These are phyloP conservation scores for Taxidea taxus DNA, from an alignment of 2,113 vertebrate species.

Conservation along the genomic window DNA sequence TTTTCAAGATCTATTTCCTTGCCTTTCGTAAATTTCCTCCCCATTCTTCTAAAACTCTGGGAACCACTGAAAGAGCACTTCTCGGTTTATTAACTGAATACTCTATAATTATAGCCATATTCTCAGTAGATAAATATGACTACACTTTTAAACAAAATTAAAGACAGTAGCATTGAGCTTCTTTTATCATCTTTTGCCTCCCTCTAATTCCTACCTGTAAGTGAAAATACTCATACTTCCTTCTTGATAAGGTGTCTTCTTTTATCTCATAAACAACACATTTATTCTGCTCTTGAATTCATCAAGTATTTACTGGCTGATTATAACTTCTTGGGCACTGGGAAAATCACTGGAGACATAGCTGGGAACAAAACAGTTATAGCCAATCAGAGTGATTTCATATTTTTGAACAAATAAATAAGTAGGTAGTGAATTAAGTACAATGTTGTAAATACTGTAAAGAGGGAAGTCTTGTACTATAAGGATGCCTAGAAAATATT, in stretches of 20 bases:
- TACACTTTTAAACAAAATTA: not conserved
- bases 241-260: not conserved
- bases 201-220: not conserved
- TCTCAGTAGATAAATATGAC: not conserved
- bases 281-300: not conserved
- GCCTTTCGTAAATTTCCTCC: not conserved
- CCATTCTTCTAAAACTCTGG: not conserved
- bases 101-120: not conserved
- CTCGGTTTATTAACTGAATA: not conserved
- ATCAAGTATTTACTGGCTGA: not conserved
- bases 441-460: not conserved
- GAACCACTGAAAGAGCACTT: not conserved
- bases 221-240: not conserved
- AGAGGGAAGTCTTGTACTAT: not conserved
- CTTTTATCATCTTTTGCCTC: not conserved
- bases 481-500: not conserved
- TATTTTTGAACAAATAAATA: not conserved
- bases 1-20: not conserved
- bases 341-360: not conserved
- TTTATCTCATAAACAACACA: not conserved
- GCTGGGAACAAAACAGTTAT: not conserved
- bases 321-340: not conserved
- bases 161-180: not conserved
- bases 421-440: not conserved
- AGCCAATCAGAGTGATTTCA: not conserved